Conservation (phyloP, 2,888 invertebrate genomes). For the Apamea monoglypha region DNA sequence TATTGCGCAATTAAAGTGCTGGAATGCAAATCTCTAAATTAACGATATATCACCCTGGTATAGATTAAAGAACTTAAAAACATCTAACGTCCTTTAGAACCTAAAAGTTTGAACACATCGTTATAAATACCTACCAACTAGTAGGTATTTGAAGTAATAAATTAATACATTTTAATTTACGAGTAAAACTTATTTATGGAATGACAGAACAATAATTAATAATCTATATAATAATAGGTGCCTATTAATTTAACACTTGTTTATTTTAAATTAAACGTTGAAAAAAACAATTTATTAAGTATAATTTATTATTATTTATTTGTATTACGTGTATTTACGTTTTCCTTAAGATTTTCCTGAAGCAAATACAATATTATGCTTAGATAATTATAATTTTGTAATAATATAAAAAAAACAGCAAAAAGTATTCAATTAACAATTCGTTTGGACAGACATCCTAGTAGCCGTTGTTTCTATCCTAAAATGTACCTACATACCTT, state of each 20-base stretch:
- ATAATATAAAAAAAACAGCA: too few relatives aligned
- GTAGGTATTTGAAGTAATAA: background rate
- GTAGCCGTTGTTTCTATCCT: background rate
- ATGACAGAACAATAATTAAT: too few relatives aligned
- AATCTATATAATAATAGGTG: background rate
- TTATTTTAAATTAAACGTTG: conserved; percentile 9
- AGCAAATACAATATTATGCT: conserved; percentile 17
- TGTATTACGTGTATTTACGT: background rate
- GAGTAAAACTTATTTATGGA: background rate
- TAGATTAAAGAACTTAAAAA: background rate
- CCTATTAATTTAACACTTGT: conserved; percentile 13
- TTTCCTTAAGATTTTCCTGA: conserved; percentile 38
- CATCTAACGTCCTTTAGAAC: too few relatives aligned
- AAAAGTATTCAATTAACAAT: background rate
- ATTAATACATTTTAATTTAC: background rate
- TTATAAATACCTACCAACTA: background rate
- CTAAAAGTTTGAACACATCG: too few relatives aligned
- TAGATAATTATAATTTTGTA: background rate
- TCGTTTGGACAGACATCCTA: background rate
- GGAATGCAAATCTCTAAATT: too few relatives aligned
- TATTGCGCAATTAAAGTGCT: too few relatives aligned
- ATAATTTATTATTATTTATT: background rate
- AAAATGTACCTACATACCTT: background rate
- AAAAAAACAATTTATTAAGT: background rate
- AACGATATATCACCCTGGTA: background rate